These are phyloP conservation scores for Clarias pachynema DNA, from an alignment of 2,797 vertebrate species.

Conservation along the genomic window DNA sequence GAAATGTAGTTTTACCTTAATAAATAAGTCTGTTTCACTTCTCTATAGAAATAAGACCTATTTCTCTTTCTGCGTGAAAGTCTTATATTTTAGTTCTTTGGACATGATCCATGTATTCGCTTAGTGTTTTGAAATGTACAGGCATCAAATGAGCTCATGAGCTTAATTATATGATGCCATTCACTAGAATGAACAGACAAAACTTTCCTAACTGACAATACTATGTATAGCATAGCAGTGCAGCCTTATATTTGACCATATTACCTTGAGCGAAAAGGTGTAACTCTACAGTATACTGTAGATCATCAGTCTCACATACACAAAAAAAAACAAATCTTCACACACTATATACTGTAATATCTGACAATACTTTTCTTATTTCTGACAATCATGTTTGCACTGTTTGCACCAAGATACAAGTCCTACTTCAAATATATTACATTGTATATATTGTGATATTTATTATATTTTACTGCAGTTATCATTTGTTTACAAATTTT, in stretches of 20 bases:
- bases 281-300: too few species aligned
- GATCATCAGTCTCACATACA: neutral
- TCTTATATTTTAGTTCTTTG: slow-evolving; percentile 17
- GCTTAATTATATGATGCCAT: neutral
- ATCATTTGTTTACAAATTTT: too few species aligned
- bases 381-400: too few species aligned
- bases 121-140: neutral
- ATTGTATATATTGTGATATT: too few species aligned
- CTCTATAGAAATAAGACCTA: neutral
- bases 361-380: too few species aligned
- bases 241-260: slow-evolving; percentile 17
- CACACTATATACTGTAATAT: neutral
- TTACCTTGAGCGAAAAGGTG: neutral
- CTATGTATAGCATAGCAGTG: slow-evolving; percentile 4
- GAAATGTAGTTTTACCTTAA: slow-evolving; percentile 64
- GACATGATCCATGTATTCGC: neutral
- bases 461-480: too few species aligned
- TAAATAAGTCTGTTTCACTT: slow-evolving; percentile 42
- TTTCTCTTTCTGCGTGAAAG: slow-evolving; percentile 31
- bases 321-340: neutral
- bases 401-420: too few species aligned
- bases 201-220: too few species aligned
- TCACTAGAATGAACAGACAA: neutral
- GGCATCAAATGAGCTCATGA: neutral
- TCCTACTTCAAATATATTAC: too few species aligned